Percentiles rank a stretch among this genome's conserved stretches.
Evolutionary conservation across 2,797 vertebrate genomes (phyloP).

Genomic region (Pagetopsis macropterus): DNA sequence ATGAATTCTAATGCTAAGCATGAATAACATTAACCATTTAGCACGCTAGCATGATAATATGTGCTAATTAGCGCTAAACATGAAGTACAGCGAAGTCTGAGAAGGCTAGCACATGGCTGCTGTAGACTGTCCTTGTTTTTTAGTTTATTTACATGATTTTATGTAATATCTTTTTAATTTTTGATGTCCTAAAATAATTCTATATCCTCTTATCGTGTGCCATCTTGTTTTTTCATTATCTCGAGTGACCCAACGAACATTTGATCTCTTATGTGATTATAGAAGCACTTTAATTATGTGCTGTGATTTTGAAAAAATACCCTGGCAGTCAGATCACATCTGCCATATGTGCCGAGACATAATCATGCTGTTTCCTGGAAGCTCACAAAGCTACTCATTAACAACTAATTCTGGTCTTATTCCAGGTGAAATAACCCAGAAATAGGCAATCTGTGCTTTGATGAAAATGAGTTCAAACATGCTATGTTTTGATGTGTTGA

Average conservation of each 20-base stretch:
- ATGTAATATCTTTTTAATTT: background rate
- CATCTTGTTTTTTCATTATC: slow-evolving; percentile 1
- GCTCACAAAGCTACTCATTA: slow-evolving; percentile 43
- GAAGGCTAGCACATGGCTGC: background rate
- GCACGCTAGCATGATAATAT: background rate
- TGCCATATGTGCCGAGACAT: slow-evolving; percentile 61
- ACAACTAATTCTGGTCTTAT: slow-evolving; percentile 29
- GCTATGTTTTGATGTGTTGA: too few relatives aligned
- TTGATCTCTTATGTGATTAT: slow-evolving; percentile 11
- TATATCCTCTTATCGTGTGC: background rate
- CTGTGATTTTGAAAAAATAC: slow-evolving; percentile 27
- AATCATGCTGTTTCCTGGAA: slow-evolving; percentile 55
- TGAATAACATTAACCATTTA: background rate
- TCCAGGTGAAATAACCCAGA: slow-evolving; percentile 46
- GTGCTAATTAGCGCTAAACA: slow-evolving; percentile 1
- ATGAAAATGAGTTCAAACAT: background rate
- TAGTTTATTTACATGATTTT: background rate
- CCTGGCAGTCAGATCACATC: slow-evolving; percentile 57
- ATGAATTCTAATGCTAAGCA: background rate
- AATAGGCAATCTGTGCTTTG: slow-evolving; percentile 17
- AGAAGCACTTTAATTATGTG: slow-evolving; percentile 27
- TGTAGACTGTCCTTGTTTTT: background rate
- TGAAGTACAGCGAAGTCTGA: background rate
- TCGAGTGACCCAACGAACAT: background rate
- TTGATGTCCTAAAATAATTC: background rate